A percentile compares a stretch with the other conserved stretches of the same genome.
phyloP scores from a whole-genome alignment of 2,888 invertebrate genomes.

The Endomychus coccineus region DNA sequence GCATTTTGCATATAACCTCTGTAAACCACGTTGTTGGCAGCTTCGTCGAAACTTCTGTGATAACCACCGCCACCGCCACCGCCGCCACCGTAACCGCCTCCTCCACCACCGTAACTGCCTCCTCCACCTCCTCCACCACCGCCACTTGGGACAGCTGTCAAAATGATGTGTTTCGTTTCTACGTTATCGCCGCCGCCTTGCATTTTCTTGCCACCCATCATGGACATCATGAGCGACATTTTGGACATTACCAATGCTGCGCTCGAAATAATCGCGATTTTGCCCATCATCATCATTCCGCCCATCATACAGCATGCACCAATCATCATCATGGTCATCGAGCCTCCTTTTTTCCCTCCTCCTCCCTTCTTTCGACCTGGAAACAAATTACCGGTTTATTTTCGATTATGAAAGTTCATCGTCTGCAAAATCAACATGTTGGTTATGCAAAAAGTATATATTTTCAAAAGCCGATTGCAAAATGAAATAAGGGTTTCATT shows the following conservation, averaged over 20 bases:
- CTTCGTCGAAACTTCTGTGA: too few relatives aligned
- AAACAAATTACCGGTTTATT: slow-evolving; percentile 20
- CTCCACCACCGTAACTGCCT: slow-evolving; percentile 35
- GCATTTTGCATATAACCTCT: too few relatives aligned
- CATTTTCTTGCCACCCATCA: slow-evolving; percentile 52
- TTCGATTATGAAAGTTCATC: too few relatives aligned
- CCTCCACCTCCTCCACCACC: slow-evolving; percentile 28
- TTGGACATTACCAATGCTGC: slow-evolving; percentile 58
- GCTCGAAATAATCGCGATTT: slow-evolving; percentile 56
- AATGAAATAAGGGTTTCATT: too few relatives aligned
- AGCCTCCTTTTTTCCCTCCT: slow-evolving; percentile 39
- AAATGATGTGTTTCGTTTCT: slow-evolving; percentile 41
- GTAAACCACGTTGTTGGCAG: too few relatives aligned
- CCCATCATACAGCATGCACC: slow-evolving; percentile 53
- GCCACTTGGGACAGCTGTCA: slow-evolving; percentile 44
- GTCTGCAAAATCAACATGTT: too few relatives aligned
- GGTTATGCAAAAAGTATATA: too few relatives aligned
- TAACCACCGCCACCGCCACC: slow-evolving; percentile 31
- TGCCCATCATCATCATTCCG: slow-evolving; percentile 55
- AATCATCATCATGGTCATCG: slow-evolving; percentile 48
- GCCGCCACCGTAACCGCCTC: slow-evolving; percentile 36
- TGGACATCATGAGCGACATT: slow-evolving; percentile 52
- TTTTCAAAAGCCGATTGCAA: too few relatives aligned
- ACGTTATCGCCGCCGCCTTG: slow-evolving; percentile 43
- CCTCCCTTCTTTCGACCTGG: slow-evolving; percentile 47